Evolutionary conservation across 1,140 invertebrate genomes (phyloP).

Genomic region (Drosophila elegans): DNA sequence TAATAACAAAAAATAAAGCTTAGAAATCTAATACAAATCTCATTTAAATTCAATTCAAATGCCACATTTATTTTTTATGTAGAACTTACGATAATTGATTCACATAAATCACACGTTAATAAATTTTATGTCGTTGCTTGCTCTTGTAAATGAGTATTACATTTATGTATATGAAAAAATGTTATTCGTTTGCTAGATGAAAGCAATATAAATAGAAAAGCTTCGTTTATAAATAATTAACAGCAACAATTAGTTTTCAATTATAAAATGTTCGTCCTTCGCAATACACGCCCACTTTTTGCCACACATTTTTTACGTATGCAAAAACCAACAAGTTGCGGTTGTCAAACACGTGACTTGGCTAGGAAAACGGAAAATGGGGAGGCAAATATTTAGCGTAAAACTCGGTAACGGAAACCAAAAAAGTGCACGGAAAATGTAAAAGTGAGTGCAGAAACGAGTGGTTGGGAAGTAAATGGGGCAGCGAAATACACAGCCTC

Average conservation of each 20-base stretch:
- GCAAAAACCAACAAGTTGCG: slow-evolving; percentile 51
- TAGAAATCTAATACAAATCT: too few relatives aligned
- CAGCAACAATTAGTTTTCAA: slow-evolving; percentile 16
- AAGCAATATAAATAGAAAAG: neutral
- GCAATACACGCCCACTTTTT: neutral
- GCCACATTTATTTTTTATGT: too few relatives aligned
- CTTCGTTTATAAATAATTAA: neutral
- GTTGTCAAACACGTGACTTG: slow-evolving; percentile 50
- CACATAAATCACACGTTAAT: too few relatives aligned
- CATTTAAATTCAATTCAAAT: too few relatives aligned
- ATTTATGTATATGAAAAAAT: too few relatives aligned
- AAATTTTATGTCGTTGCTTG: too few relatives aligned
- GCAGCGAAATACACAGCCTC: neutral
- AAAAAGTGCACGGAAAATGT: slow-evolving; percentile 14
- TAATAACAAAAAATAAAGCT: too few relatives aligned
- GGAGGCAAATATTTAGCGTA: slow-evolving; percentile 10
- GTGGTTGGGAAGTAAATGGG: neutral
- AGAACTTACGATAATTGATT: too few relatives aligned
- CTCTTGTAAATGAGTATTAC: too few relatives aligned
- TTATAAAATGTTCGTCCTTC: slow-evolving; percentile 2
- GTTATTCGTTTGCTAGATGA: too few relatives aligned
- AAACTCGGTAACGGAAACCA: slow-evolving; percentile 24
- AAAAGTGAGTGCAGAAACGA: slow-evolving; percentile 16
- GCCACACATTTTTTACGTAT: slow-evolving; percentile 8
- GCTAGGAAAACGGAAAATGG: neutral